These are phyloP conservation scores for Bubo blakistoni DNA, from an alignment of 2,113 vertebrate species.

Conservation along the genomic window DNA sequence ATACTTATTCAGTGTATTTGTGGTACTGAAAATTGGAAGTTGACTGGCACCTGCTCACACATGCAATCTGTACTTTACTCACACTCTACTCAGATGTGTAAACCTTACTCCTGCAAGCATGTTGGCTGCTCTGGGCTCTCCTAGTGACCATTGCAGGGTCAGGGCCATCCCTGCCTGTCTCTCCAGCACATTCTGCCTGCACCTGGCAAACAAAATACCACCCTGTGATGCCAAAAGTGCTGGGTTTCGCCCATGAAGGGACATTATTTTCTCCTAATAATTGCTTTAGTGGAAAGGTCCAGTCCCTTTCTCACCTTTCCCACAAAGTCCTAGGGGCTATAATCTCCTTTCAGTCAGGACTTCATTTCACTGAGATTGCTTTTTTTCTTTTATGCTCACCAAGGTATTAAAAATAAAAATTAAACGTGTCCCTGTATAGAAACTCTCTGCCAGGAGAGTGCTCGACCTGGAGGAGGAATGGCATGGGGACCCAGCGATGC, in stretches of 20 bases:
- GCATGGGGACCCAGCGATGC: fast-evolving
- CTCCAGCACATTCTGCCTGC: neutral
- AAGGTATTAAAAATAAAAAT: too few relatives aligned
- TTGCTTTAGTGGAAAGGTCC: neutral
- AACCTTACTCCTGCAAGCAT: neutral
- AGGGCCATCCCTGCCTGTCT: neutral
- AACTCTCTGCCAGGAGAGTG: neutral
- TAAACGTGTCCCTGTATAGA: neutral
- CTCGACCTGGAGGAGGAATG: fast-evolving
- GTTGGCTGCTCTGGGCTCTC: neutral
- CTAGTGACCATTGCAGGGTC: neutral
- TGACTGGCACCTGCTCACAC: neutral
- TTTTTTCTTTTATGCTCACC: neutral
- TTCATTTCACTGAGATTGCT: neutral
- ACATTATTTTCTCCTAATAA: neutral
- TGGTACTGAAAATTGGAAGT: neutral
- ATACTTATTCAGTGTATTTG: neutral
- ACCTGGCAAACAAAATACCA: neutral
- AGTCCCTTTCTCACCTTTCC: neutral
- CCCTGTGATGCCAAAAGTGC: too few relatives aligned
- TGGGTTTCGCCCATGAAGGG: neutral
- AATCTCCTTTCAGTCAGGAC: fast-evolving
- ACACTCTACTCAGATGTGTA: neutral
- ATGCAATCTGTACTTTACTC: neutral
- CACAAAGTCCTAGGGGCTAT: too few relatives aligned